Base-by-base conservation (phyloP, 1,140 invertebrate genomes). In the Diorhabda sublineata region DNA sequence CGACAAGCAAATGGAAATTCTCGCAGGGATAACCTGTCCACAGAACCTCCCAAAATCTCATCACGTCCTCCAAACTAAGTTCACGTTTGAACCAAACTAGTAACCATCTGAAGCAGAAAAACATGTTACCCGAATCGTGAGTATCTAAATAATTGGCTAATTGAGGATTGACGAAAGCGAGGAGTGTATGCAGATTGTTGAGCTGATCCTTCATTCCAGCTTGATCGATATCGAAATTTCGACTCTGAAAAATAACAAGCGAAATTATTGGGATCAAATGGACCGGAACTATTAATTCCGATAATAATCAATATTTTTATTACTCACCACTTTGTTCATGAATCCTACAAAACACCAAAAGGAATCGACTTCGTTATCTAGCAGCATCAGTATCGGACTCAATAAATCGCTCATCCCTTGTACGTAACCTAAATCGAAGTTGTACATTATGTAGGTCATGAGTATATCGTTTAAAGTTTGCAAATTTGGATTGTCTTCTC, bases 291-390 rank as follows among this genome's bases (percentile, higher is more conserved):
- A 26, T 26, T 26, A 26, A 26, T 26, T 52, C 47, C 0, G 6
- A 52, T 52, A 52, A 52, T 52, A 52, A 52, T 8, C 2, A 4
- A 52, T 3, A 52, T 8, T 8, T 26, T 26, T 52, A 52, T 52
- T 8, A 44, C 85, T 88, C 82, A 96, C 95, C 79, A 98, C 90
- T 85, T 89, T 90, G 67, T 98, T 89, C 96, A 99, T 99, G 71
- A 98, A 95, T n/a, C 95, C 96, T 64, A 95, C 96, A 84, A 99
- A 99, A 82, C 96, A 98, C 98, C 98, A 99, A 86, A 99, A 99
- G 1, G 96, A 90, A 81, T 99, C 95, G 4, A 95, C 90, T 85
- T 99, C 97, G 81, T 95, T 92, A 68, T 93, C 87, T 85, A 97
- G 88, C 8, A 98, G 86, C 78, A 92, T 90, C 45, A 99, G 84